Percentiles rank a stretch among this genome's conserved stretches.
Evolutionary conservation across 1,140 invertebrate species (phyloP).

Genomic region (Lethrus apterus): DNA sequence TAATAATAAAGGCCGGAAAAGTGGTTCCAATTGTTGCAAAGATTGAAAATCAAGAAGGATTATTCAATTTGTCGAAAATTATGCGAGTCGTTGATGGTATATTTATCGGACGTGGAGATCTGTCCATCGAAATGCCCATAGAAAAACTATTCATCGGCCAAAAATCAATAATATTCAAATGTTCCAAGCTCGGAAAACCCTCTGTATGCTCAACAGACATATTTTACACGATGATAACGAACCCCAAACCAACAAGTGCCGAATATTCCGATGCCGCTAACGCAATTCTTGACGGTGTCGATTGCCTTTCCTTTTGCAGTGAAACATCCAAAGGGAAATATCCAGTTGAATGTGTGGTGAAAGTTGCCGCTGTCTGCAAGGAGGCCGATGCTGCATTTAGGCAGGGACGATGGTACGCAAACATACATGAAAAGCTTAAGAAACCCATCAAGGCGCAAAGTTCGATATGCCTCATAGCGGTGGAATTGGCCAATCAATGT

Average conservation of each 20-base stretch:
- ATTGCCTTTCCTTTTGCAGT: slow-evolving; percentile 98
- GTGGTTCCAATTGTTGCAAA: slow-evolving; percentile 94
- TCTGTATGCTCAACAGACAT: slow-evolving; percentile 98
- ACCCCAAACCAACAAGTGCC: slow-evolving; percentile 90
- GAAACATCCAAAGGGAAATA: slow-evolving; percentile 98
- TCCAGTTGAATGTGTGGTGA: slow-evolving; percentile 84
- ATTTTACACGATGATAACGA: slow-evolving; percentile 98
- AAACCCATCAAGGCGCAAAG: slow-evolving; percentile 88
- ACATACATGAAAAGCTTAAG: too few relatives aligned
- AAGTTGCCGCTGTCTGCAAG: slow-evolving; percentile 95
- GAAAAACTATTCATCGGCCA: slow-evolving; percentile 99
- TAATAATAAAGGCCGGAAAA: slow-evolving; percentile 89
- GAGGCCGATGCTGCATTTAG: slow-evolving; percentile 97
- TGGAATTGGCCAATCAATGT: slow-evolving; percentile 90
- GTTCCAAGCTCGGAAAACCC: slow-evolving; percentile 88
- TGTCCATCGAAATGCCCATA: slow-evolving; percentile 96
- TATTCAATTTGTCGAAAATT: slow-evolving; percentile 90
- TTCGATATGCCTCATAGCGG: slow-evolving; percentile 90
- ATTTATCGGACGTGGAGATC: slow-evolving; percentile 94
- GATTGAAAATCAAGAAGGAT: slow-evolving; percentile 96
- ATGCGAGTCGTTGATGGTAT: slow-evolving; percentile 90
- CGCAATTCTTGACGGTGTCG: slow-evolving; percentile 93
- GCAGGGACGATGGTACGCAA: slow-evolving; percentile 88
- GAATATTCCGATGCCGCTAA: slow-evolving; percentile 97
- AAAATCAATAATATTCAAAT: slow-evolving; percentile 89